phyloP scores from a whole-genome alignment of 2,113 vertebrate species.

The Herpailurus yagouaroundi region DNA sequence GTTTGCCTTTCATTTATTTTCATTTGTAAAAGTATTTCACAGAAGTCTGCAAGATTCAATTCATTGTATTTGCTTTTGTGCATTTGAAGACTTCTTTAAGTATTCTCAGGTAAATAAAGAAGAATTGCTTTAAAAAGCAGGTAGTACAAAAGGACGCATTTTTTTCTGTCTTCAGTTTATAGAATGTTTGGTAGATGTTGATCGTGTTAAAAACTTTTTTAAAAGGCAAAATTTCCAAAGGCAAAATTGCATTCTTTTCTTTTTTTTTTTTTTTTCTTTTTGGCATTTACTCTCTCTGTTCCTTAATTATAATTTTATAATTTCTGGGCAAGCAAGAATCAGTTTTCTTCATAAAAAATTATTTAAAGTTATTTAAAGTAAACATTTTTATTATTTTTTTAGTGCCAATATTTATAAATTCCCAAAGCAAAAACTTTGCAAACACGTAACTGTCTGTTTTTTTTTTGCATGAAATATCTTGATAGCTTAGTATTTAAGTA shows the following conservation, averaged over 20 bases:
- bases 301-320: constrained; percentile 31
- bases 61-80: constrained; percentile 55
- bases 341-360: background rate
- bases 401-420: constrained; percentile 15
- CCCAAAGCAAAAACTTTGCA: background rate
- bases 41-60: constrained; percentile 14
- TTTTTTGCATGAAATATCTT: background rate
- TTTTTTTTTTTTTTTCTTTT: constrained; percentile 50
- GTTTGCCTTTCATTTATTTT: constrained; percentile 64
- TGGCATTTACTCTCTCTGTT: background rate
- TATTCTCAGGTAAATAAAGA: constrained; percentile 20
- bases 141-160: background rate
- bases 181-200: background rate
- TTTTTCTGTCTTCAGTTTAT: background rate
- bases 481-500: background rate
- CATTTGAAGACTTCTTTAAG: constrained; percentile 13
- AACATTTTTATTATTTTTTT: background rate
- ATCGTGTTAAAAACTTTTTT: background rate
- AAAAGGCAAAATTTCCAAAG: background rate
- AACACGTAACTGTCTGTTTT: background rate
- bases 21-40: constrained; percentile 56
- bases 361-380: background rate
- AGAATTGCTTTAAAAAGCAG: background rate
- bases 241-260: background rate
- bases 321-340: background rate